Evolutionary conservation across 2,888 invertebrate genomes (phyloP), one percentile per base, ranked within the genome.

Genomic region (Nudaria mundana): DNA sequence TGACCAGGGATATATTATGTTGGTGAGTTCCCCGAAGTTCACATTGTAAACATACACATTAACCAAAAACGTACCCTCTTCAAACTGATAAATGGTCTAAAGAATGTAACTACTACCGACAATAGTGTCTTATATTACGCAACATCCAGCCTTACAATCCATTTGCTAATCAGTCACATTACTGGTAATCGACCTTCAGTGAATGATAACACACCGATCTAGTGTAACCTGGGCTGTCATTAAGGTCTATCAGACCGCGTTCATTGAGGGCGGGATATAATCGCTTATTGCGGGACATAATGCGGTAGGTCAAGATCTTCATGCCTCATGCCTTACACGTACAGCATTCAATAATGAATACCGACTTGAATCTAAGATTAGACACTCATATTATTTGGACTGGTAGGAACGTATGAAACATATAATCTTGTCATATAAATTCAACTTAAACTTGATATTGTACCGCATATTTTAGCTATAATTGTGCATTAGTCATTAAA

Each of bases 121-220:
- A 30, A 24, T 16, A 23, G 0, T 15, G 32, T 14, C 34, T 35
- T 16, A 31, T 14, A 55, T 52, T 55, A 55, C 38, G 32, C 48
- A 52, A 56, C 52, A 42, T 37, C 44, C 29, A 29, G 40, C 40
- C 42, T 16, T 30, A 33, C 44, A 50, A 39, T 49, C 48, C 67
- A 71, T 69, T 72, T 69, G 75, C 63, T 77, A 78, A 82, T 80
- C 70, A 71, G 71, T 7, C 45, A 36, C 35, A 58, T 58, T 59
- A 56, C 48, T 41, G 45, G 63, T 67, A 66, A 71, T 71, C 74
- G 77, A 76, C 78, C 81, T 81, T 75, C 73, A 58, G 56, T 32
- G 52, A 66, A 72, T 73, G 72, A 75, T 76, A 75, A 62, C 53
- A 48, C 50, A 49, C 44, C 54, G 44, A 63, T 54, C 35, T 54